Evolutionary conservation across 2,113 vertebrate species (phyloP).

Genomic region (Podarcis muralis): DNA sequence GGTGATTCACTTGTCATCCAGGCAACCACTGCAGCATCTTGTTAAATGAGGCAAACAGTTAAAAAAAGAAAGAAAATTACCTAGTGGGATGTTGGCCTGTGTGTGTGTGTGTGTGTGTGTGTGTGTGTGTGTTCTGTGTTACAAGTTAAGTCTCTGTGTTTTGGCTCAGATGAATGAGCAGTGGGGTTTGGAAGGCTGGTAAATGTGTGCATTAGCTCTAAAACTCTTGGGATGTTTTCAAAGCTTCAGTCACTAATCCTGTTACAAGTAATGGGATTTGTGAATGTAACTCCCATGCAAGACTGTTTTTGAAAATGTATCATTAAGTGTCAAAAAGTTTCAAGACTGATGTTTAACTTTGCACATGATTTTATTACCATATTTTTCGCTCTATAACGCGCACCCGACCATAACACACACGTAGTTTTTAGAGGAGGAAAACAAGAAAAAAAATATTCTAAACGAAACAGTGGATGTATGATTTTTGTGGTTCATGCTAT

Average conservation of each 20-base stretch:
- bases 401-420: no score
- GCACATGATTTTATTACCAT: background rate
- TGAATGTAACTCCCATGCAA: conserved; percentile 27
- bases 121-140: background rate
- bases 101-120: background rate
- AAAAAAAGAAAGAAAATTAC: background rate
- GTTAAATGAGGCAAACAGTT: background rate
- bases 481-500: no score
- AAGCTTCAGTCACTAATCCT: conserved; percentile 45
- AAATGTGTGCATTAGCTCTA: conserved; percentile 14
- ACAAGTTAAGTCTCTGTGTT: background rate
- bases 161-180: conserved; percentile 9
- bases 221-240: conserved; percentile 45
- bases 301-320: conserved; percentile 44
- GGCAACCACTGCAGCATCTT: background rate
- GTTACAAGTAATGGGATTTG: conserved; percentile 58
- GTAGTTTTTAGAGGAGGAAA: no score
- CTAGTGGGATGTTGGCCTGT: background rate
- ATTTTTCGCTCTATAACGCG: no score
- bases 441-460: no score
- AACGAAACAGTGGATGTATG: no score
- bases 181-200: background rate
- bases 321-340: conserved; percentile 41
- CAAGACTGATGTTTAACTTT: background rate
- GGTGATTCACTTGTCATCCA: background rate